A percentile compares a stretch with the other conserved stretches of the same genome.
These are phyloP conservation scores for Hylyphantes graminicola DNA, from an alignment of 1,140 invertebrate species.

Conservation along the genomic window DNA sequence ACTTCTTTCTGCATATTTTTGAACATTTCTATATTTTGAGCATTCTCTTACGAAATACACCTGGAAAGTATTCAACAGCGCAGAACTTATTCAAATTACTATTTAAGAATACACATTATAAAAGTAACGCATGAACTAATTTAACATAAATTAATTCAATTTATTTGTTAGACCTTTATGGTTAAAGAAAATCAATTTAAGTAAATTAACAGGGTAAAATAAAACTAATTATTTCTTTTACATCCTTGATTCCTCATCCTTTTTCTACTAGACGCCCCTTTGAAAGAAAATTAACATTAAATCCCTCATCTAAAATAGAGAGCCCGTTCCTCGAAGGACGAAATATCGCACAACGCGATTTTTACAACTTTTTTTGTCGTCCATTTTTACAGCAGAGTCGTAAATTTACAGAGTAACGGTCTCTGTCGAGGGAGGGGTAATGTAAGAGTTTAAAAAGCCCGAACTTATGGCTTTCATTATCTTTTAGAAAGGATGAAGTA, in stretches of 20 bases:
- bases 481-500: slow-evolving; percentile 6
- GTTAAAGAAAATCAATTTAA: too few species aligned
- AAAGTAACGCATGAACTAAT: too few species aligned
- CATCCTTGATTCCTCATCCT: background rate
- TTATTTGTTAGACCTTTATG: too few species aligned
- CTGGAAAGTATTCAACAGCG: too few species aligned
- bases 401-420: slow-evolving; percentile 27
- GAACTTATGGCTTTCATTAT: slow-evolving; percentile 50
- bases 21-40: too few species aligned
- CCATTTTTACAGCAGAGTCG: background rate
- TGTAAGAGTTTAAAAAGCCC: slow-evolving; percentile 28
- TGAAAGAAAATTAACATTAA: slow-evolving; percentile 44
- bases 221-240: too few species aligned
- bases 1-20: too few species aligned
- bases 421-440: background rate
- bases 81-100: too few species aligned
- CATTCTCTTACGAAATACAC: too few species aligned
- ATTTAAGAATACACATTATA: too few species aligned
- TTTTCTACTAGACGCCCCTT: slow-evolving; percentile 2
- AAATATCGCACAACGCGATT: slow-evolving; percentile 28
- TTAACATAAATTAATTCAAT: too few species aligned
- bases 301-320: slow-evolving; percentile 1
- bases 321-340: slow-evolving; percentile 6
- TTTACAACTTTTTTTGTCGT: slow-evolving; percentile 19
- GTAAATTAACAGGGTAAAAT: too few species aligned